Percentiles rank a stretch among this genome's conserved stretches.
Conservation (phyloP, 2,113 vertebrate species). For the Prionailurus bengalensis region DNA sequence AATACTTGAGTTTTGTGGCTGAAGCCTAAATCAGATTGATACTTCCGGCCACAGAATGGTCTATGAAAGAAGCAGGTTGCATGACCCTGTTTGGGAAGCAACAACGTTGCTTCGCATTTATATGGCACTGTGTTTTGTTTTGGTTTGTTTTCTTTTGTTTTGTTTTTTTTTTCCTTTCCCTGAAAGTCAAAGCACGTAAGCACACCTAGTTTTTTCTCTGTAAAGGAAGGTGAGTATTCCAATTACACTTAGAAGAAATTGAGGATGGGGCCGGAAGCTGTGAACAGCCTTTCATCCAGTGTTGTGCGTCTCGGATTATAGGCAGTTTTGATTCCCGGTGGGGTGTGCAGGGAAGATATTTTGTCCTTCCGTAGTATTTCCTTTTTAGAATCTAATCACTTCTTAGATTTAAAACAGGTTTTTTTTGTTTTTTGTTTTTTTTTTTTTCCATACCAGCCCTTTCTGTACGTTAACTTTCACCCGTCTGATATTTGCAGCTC, state of each 20-base stretch:
- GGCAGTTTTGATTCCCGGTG: background rate
- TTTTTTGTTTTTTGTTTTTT: background rate
- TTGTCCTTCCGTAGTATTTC: background rate
- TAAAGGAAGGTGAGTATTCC: constrained; percentile 63
- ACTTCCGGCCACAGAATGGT: background rate
- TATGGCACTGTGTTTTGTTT: background rate
- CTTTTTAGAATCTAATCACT: background rate
- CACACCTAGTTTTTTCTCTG: constrained; percentile 5
- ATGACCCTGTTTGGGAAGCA: constrained; percentile 13
- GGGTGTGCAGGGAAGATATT: background rate
- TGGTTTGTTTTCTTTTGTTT: no score
- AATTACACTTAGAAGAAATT: background rate
- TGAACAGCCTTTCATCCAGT: background rate
- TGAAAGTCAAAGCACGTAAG: constrained; percentile 69
- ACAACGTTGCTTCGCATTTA: constrained; percentile 2
- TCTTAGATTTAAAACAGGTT: background rate
- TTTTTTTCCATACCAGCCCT: rapidly evolving
- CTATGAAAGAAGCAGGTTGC: background rate
- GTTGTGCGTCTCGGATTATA: background rate
- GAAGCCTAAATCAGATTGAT: background rate
- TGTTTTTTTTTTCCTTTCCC: background rate
- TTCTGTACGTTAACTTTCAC: background rate
- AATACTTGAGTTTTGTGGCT: background rate
- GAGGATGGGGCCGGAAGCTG: background rate
- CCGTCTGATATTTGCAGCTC: background rate